Evolutionary conservation across 2,797 vertebrate genomes (phyloP), one percentile per base, ranked within the genome.

Genomic region (Apodemus agrarius): DNA sequence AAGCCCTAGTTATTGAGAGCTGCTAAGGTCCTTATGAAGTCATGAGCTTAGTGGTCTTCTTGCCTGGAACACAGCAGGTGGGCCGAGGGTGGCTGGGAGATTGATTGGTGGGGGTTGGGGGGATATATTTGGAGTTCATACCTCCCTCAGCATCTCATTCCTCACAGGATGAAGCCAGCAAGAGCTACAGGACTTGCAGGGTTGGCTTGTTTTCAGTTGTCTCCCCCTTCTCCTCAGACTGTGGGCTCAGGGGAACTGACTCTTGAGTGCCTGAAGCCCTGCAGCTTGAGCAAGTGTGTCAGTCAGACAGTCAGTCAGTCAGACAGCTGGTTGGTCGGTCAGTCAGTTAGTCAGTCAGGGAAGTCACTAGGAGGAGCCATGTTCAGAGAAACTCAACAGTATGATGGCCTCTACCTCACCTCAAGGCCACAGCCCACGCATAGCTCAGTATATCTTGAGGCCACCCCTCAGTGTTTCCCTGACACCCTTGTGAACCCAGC

Each of bases 401-500:
- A 0, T 11, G 54, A 46, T 46, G 6, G 37, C 7, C 31, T 29
- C 26, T 0, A 0, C 6, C 24, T 40, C 4, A 6, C 40, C 84
- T 34, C 7, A 0, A 14, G 72, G 46, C 54, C 59, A 31, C 1
- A 1, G 24, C 4, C 24, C 0, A 0, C 1, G 52, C 52, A 52
- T 52, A 6, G 31, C 69, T 13, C 13, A 0, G 65, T 37, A 0
- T n/a, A 61, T 26, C 8, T 61, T 37, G 22, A 10, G 0, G 19
- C 74, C n/a, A 10, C 54, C 43, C 31, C 29, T 31, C 24, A 10
- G 7, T 1, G 0, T 24, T 17, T 4, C 22, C 34, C 26, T 37
- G 81, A 46, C 86, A 21, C 5, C 17, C 54, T 37, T 3, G 74
- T 59, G 19, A 84, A 84, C 21, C n/a, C 31, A 21, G 37, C 83